Conservation (phyloP, 2,113 vertebrate species). For the Chloropsis cyanopogon region DNA sequence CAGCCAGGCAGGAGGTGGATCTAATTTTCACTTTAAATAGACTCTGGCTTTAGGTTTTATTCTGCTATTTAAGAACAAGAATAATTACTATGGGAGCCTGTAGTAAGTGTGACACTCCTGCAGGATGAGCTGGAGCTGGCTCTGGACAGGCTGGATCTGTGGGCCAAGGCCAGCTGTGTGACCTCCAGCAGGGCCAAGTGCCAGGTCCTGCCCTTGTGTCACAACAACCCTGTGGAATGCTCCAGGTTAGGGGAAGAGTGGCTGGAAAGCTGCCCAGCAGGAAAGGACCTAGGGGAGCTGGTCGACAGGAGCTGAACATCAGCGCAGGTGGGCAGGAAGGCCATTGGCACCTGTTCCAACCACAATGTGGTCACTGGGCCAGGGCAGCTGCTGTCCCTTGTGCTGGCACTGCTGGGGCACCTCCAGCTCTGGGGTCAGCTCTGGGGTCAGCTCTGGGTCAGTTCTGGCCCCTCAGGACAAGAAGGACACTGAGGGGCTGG, state of each 20-base stretch:
- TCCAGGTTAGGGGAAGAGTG: background rate
- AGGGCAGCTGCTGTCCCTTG: background rate
- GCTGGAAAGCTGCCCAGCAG: background rate
- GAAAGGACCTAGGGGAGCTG: background rate
- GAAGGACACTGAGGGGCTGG: background rate
- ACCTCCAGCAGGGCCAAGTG: accelerated
- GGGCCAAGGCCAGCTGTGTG: background rate
- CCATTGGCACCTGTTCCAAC: background rate
- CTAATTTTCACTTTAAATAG: constrained; percentile 63
- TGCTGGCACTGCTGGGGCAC: background rate
- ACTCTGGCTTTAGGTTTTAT: constrained; percentile 49
- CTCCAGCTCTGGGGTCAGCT: background rate
- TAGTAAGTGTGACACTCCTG: background rate
- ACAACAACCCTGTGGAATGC: accelerated
- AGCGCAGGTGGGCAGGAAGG: background rate
- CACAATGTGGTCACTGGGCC: background rate
- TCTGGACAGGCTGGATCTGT: background rate
- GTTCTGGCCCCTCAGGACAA: background rate
- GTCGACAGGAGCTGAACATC: background rate
- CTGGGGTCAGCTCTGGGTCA: background rate
- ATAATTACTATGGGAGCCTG: constrained; percentile 48
- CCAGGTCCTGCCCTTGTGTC: accelerated
- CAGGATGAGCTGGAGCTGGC: background rate
- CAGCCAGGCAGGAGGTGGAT: constrained; percentile 39
- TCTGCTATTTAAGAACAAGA: constrained; percentile 57